Conservation (phyloP, 2,113 vertebrate genomes). For the Malurus elegans region DNA sequence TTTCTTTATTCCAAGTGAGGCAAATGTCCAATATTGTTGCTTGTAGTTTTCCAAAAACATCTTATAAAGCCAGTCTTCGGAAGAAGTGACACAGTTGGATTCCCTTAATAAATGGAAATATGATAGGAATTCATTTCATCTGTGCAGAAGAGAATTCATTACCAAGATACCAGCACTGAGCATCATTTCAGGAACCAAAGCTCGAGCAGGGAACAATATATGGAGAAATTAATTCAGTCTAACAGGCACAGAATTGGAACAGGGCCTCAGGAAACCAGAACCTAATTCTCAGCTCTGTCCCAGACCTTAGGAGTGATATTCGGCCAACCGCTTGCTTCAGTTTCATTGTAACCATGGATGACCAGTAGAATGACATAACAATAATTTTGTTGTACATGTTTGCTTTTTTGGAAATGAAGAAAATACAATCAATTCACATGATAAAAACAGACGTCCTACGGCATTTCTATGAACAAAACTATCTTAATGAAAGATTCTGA, state of each 20-base stretch:
- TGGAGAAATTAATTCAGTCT: neutral
- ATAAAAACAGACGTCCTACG: neutral
- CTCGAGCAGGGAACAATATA: neutral
- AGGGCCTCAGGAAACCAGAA: neutral
- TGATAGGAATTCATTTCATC: neutral
- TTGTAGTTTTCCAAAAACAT: neutral
- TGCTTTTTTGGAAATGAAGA: neutral
- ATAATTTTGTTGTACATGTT: neutral
- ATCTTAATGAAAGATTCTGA: neutral
- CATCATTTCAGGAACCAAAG: neutral
- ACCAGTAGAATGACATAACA: rapidly evolving
- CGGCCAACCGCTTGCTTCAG: neutral
- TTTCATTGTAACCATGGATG: neutral
- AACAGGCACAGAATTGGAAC: neutral
- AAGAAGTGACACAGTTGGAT: neutral
- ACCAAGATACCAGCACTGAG: neutral
- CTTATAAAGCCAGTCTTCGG: neutral
- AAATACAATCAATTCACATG: neutral
- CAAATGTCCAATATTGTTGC: neutral
- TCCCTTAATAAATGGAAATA: slow-evolving; percentile 4
- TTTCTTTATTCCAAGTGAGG: neutral
- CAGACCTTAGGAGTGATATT: neutral
- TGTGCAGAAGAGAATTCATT: neutral
- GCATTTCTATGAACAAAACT: neutral
- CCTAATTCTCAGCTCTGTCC: neutral